Conservation (phyloP, 30 jellyfish, hydroid and myxozoan genomes). For the Phacellophora camtschatica region DNA sequence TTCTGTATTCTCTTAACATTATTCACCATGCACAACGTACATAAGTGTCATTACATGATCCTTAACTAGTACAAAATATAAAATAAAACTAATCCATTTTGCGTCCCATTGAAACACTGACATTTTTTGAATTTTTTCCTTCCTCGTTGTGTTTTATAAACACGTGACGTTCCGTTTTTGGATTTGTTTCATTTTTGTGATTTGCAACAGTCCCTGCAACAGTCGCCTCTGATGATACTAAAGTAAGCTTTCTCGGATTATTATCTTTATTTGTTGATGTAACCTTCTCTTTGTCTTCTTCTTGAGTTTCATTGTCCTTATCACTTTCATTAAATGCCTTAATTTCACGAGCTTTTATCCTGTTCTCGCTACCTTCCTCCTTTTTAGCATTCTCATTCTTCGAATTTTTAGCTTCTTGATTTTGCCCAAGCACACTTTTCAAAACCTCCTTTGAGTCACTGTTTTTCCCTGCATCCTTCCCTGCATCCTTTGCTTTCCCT, state of each 20-base stretch:
- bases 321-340: neutral
- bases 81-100: too few species aligned
- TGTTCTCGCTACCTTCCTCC: neutral
- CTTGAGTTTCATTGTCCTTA: neutral
- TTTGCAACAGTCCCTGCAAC: too few species aligned
- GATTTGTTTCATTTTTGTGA: too few species aligned
- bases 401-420: neutral
- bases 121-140: too few species aligned
- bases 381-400: neutral
- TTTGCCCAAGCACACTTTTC: neutral
- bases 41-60: too few species aligned
- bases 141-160: neutral
- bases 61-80: too few species aligned
- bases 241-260: too few species aligned
- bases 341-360: conserved; percentile 35
- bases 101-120: too few species aligned
- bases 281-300: neutral
- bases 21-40: too few species aligned
- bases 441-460: neutral
- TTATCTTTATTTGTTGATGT: neutral
- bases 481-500: neutral
- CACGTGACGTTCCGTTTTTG: neutral
- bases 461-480: neutral
- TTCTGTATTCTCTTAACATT: too few species aligned
- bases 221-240: too few species aligned